phyloP scores from a whole-genome alignment of 2,113 vertebrate genomes.

The Pimephales promelas region DNA sequence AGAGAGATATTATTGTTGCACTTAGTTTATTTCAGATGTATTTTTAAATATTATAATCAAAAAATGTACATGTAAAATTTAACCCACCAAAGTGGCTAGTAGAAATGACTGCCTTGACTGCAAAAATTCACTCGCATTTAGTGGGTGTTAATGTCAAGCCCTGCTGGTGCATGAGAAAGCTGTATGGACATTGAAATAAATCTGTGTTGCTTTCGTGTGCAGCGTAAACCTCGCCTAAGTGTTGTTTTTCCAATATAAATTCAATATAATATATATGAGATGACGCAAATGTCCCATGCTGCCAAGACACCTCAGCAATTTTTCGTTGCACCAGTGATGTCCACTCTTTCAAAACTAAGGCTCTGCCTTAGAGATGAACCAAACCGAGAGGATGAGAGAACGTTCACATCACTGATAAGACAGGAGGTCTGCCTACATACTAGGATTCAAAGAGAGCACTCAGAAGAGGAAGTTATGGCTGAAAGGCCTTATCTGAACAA shows the following conservation, averaged over 20 bases:
- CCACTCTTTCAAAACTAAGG: constrained; percentile 49
- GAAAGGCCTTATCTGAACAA: constrained; percentile 58
- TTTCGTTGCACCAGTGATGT: constrained; percentile 41
- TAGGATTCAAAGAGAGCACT: constrained; percentile 51
- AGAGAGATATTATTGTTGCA: no score
- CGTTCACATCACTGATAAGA: constrained; percentile 69
- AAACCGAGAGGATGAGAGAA: constrained; percentile 38
- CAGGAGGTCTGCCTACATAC: constrained; percentile 39
- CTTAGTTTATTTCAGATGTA: no score
- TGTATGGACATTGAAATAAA: no score
- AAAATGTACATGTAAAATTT: no score
- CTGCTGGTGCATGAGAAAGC: no score
- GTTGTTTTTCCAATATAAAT: neutral
- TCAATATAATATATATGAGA: neutral
- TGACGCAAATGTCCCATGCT: constrained; percentile 10
- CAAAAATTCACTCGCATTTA: no score
- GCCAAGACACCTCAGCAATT: constrained; percentile 60
- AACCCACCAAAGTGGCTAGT: no score
- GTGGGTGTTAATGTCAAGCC: no score
- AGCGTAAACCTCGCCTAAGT: neutral
- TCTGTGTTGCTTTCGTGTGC: neutral
- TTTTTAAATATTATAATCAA: no score
- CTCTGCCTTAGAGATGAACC: constrained; percentile 48
- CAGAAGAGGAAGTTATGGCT: constrained; percentile 58
- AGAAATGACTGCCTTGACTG: no score